These are phyloP conservation scores for Odontocolon sp. DNA, from an alignment of 2,888 invertebrate species.

Conservation along the genomic window DNA sequence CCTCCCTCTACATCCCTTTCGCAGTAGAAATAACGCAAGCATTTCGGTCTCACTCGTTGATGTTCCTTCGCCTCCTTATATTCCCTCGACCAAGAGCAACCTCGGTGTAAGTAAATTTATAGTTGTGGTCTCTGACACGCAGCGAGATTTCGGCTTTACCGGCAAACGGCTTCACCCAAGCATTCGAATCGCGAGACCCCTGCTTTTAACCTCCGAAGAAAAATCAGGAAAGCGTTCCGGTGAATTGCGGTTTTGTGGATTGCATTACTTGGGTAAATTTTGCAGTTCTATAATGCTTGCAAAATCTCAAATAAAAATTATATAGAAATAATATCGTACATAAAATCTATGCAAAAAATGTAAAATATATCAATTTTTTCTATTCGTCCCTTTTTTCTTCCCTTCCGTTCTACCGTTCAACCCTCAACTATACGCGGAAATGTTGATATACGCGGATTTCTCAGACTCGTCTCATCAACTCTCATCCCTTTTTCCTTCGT, in stretches of 20 bases:
- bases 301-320: too few relatives aligned
- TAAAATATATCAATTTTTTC: too few relatives aligned
- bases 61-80: slow-evolving; percentile 9
- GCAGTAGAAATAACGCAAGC: slow-evolving; percentile 7
- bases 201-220: too few relatives aligned
- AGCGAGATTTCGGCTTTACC: slow-evolving; percentile 21
- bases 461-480: neutral
- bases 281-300: too few relatives aligned
- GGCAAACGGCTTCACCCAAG: slow-evolving; percentile 39
- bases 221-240: too few relatives aligned
- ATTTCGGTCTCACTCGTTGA: slow-evolving; percentile 22
- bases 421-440: neutral
- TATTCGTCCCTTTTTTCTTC: neutral
- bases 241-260: too few relatives aligned
- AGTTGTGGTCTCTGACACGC: slow-evolving; percentile 12
- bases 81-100: slow-evolving; percentile 7
- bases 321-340: too few relatives aligned
- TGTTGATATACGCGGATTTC: neutral
- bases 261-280: neutral
- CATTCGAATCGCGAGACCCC: slow-evolving; percentile 17
- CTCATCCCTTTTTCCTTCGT: neutral
- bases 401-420: neutral
- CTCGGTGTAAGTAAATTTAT: slow-evolving; percentile 49
- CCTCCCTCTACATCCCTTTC: neutral
- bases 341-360: too few relatives aligned